These are phyloP conservation scores for Drosophila kambysellisi DNA, from an alignment of 2,888 invertebrate species.

Conservation along the genomic window DNA sequence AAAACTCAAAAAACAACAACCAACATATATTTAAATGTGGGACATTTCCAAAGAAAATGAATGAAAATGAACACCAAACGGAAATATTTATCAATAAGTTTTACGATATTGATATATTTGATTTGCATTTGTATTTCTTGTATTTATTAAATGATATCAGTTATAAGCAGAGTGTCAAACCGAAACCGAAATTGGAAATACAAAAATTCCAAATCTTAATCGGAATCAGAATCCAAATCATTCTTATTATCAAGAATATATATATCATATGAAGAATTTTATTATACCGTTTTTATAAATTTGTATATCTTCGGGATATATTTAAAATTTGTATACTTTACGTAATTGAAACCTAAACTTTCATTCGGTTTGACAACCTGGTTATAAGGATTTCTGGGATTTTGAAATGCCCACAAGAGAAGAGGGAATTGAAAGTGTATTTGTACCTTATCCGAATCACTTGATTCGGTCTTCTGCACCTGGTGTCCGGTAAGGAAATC, in stretches of 20 bases:
- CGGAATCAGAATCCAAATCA: neutral
- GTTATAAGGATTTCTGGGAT: neutral
- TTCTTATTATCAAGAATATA: no score
- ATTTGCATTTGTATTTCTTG: neutral
- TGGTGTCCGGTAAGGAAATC: slow-evolving; percentile 88
- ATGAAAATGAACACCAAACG: neutral
- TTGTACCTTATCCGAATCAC: slow-evolving; percentile 81
- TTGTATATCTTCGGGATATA: no score
- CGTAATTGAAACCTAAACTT: neutral
- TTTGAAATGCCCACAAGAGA: neutral
- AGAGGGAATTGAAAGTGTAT: neutral
- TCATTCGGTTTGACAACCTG: neutral
- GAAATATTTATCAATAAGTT: neutral
- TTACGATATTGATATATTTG: neutral
- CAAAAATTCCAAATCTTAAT: no score
- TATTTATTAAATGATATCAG: neutral
- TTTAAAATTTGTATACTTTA: no score
- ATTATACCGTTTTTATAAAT: no score
- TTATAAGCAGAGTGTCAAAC: neutral
- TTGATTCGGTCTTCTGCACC: slow-evolving; percentile 85
- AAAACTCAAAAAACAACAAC: neutral
- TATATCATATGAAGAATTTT: no score
- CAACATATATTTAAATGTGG: neutral
- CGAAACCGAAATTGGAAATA: neutral
- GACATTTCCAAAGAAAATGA: neutral